Base-by-base conservation (phyloP, 1,140 invertebrate species). In the Melipona quadrifasciata region DNA sequence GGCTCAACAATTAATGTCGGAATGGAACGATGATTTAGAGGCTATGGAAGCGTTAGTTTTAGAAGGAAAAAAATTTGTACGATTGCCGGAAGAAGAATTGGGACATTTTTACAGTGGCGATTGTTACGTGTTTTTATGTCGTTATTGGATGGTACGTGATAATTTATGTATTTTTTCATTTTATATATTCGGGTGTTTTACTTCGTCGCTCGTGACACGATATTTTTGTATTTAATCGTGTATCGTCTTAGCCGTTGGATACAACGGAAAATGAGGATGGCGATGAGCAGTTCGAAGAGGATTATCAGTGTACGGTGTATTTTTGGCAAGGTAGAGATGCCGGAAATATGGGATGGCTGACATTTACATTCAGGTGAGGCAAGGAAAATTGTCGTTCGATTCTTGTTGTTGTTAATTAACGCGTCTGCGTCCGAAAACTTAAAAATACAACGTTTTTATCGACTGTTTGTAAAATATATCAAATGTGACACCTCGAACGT, bases 311-410 rank as follows among this genome's bases (percentile, higher is more conserved):
- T 95, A 98, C 99, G 58, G 99, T 99, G 16, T 99, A 99, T 94
- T 99, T 99, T 95, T 99, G 99, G 99, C 99, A 99, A 95, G 99
- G 99, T 1, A 95, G 99, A 86, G 97, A 99, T 92, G 99, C 99
- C 6, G 97, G 97, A 70, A 99, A 99, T 95, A 99, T 99, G 99
- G 99, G 99, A 34, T 99, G 99, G 99, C 96, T 99, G 0, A 99
- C 98, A 16, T 99, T 99, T 94, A 99, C 99, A 1, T 99, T 99
- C 95, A 97, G 97, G 95, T 97, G 93, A 47, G 82, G 78, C 73
- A 14, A 68, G 24, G 57, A 39, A 24, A 70, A 58, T 53, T 0
- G 11, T 34, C 4, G 12, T 27, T 34, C 19, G 10, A 68, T 12
- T 0, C n/a, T n/a, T n/a, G n/a, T n/a, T 24, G 14, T 39, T 24